phyloP scores from a whole-genome alignment of 1,140 invertebrate species.

The Calliopsis andreniformis region DNA sequence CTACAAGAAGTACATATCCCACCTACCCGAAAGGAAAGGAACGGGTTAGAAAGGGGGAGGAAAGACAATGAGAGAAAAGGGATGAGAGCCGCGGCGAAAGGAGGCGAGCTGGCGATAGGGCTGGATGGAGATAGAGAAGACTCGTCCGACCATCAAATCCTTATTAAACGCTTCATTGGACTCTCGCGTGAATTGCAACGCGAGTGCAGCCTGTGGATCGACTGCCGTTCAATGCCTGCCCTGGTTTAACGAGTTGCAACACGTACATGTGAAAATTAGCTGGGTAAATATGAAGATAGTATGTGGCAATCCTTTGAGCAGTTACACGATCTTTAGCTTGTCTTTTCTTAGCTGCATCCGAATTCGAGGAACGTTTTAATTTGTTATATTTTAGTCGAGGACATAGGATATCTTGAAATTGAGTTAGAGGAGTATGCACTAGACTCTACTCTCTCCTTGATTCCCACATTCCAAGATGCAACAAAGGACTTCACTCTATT shows the following conservation, averaged over 20 bases:
- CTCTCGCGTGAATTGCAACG: slow-evolving; percentile 44
- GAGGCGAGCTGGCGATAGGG: slow-evolving; percentile 1
- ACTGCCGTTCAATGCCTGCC: too few relatives aligned
- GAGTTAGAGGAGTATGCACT: neutral
- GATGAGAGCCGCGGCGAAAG: slow-evolving; percentile 6
- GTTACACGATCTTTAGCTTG: too few relatives aligned
- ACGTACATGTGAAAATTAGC: neutral
- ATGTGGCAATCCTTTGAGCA: too few relatives aligned
- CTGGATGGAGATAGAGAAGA: slow-evolving; percentile 33
- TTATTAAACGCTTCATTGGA: slow-evolving; percentile 66
- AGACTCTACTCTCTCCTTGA: neutral
- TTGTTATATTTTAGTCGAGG: too few relatives aligned
- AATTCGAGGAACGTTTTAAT: too few relatives aligned
- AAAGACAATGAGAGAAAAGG: slow-evolving; percentile 54
- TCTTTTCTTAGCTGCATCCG: too few relatives aligned
- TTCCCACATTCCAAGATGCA: neutral
- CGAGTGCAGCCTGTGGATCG: slow-evolving; percentile 4
- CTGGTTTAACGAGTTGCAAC: too few relatives aligned
- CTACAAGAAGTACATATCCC: slow-evolving; percentile 72
- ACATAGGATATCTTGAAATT: too few relatives aligned
- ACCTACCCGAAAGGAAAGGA: slow-evolving; percentile 63
- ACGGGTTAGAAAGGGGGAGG: slow-evolving; percentile 34
- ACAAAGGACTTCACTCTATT: neutral
- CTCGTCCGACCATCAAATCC: slow-evolving; percentile 50
- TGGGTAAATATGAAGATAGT: too few relatives aligned